Base-by-base conservation (phyloP, 2,797 vertebrate species). In the Jordanella pulchra region DNA sequence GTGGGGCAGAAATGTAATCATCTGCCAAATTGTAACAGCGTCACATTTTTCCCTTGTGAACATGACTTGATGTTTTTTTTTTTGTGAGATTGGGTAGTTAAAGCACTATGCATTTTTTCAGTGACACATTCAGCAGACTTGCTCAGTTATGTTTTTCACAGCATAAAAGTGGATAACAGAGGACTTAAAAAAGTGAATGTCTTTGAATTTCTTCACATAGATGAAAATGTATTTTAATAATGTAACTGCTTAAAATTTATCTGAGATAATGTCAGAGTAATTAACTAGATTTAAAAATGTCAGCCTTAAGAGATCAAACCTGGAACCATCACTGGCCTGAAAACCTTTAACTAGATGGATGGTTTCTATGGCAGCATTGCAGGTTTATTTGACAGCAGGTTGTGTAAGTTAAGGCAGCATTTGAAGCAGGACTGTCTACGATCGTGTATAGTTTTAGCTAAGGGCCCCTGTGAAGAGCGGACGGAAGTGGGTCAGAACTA, bases 311-410 rank as follows among this genome's bases (percentile, higher is more conserved):
- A 39, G 75, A 78, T 63, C 73, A 54, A 50, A 69, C 58, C 76
- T 71, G 66, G 68, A 73, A 76, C 58, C 61, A 67, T 69, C 44
- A 25, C 15, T 56, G 75, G 35, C 55, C 65, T 27, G 23, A 68
- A 72, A 64, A 69, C 69, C 64, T 65, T 25, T 45, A 54, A 82
- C 25, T 60, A 51, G 77, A 80, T 70, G 65, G 70, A 78, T 39
- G 30, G 61, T 64, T 79, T 86, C 78, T 75, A 53, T 76, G 73
- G 72, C 70, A 77, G 71, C 45, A 25, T 11, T 55, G 73, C 48
- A 56, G 67, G 50, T 78, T 74, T 65, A 81, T 70, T 42, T n/a
- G 54, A 1, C 74, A 47, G 66, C 6, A 1, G 39, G 10, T 72
- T 70, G 39, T 76, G n/a, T 56, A 73, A 67, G 64, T 77, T 79